Conservation (phyloP, 2,113 vertebrate species). For the Rhagologus leucostigma region DNA sequence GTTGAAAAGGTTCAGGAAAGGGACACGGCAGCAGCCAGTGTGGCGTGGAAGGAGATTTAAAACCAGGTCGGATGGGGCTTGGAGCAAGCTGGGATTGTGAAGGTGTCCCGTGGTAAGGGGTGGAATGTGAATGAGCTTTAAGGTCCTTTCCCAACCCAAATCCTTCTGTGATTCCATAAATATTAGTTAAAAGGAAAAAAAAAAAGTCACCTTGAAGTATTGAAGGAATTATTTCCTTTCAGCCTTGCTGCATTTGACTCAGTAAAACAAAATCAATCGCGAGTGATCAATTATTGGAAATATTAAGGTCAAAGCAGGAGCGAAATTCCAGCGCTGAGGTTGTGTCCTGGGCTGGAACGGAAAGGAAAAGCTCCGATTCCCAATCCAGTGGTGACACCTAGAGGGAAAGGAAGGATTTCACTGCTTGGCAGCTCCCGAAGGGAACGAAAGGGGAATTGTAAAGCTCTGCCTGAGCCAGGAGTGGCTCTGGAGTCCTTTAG, state of each 20-base stretch:
- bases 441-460: accelerated
- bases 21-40: not conserved
- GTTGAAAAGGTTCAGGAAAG: not conserved
- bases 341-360: not conserved
- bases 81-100: not conserved
- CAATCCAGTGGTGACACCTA: conserved; percentile 13
- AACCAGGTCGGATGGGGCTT: not conserved
- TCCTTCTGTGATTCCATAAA: no score
- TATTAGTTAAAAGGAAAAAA: not conserved
- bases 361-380: not conserved
- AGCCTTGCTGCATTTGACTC: not conserved
- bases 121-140: not conserved
- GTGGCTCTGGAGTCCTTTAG: not conserved
- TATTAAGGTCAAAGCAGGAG: not conserved
- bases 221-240: not conserved
- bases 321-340: accelerated
- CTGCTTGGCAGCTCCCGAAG: not conserved
- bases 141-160: not conserved
- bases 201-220: not conserved
- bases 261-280: accelerated
- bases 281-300: accelerated
- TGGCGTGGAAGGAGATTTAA: not conserved
- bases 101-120: not conserved
- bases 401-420: not conserved
- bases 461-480: not conserved